Evolutionary conservation across 2,113 vertebrate species (phyloP).

Genomic region (Philantomba maxwellii): DNA sequence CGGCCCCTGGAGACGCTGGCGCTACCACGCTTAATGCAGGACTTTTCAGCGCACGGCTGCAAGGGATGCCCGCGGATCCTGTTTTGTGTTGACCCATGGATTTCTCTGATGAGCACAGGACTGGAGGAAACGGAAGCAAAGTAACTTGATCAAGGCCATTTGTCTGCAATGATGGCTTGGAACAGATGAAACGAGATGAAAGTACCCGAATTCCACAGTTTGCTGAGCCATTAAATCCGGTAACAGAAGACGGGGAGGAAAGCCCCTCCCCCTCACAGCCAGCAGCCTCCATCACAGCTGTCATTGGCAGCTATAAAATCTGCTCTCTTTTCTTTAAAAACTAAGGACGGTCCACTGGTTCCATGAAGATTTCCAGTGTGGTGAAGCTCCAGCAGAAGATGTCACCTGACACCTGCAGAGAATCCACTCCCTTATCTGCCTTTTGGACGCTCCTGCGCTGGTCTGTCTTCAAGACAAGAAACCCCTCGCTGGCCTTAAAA

Average conservation of each 20-base stretch:
- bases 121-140: neutral
- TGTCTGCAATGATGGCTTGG: neutral
- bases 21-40: neutral
- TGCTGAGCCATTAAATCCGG: conserved; percentile 22
- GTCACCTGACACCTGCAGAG: neutral
- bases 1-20: neutral
- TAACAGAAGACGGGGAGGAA: conserved; percentile 25
- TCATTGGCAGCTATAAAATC: neutral
- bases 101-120: neutral
- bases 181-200: conserved; percentile 49
- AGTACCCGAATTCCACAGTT: conserved; percentile 25
- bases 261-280: neutral
- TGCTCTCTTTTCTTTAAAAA: neutral
- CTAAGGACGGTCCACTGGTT: neutral
- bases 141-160: neutral
- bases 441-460: fast-evolving
- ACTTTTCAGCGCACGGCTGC: fast-evolving
- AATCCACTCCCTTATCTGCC: neutral
- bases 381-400: neutral
- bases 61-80: fast-evolving
- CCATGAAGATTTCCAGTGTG: neutral
- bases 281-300: conserved; percentile 2
- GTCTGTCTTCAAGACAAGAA: neutral
- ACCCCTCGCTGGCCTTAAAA: neutral
- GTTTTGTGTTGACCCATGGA: fast-evolving